These are phyloP conservation scores for Meghimatium bilineatum DNA, from an alignment of 2,888 invertebrate species.

Conservation along the genomic window DNA sequence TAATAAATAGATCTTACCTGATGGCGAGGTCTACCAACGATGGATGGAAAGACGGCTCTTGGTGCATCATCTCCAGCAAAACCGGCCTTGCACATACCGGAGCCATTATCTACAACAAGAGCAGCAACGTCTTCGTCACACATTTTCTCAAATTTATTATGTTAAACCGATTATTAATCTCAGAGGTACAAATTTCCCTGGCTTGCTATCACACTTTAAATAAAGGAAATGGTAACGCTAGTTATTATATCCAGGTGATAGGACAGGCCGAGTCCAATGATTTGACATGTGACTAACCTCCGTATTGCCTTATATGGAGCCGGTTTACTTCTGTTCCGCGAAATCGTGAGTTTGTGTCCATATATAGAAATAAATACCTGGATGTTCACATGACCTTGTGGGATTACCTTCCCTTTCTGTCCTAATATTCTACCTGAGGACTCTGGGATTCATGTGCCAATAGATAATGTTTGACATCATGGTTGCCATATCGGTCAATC, in stretches of 20 bases:
- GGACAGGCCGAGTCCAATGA: too few species aligned
- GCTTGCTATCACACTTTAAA: too few species aligned
- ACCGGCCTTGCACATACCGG: conserved; percentile 58
- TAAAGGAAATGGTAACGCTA: too few species aligned
- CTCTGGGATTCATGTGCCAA: too few species aligned
- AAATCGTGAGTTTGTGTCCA: neutral
- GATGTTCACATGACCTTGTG: too few species aligned
- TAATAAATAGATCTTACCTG: conserved; percentile 57
- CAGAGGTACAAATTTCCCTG: too few species aligned
- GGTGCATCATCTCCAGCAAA: conserved; percentile 70
- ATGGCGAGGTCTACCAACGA: conserved; percentile 68
- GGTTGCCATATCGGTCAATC: too few species aligned
- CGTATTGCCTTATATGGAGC: neutral
- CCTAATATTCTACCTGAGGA: too few species aligned
- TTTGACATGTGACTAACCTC: neutral
- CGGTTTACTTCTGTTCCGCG: neutral
- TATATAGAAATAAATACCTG: neutral
- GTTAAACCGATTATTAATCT: too few species aligned
- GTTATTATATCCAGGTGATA: neutral
- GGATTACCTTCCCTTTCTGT: too few species aligned
- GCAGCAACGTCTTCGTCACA: conserved; percentile 56
- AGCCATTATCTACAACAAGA: conserved; percentile 11
- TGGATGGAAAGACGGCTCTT: conserved; percentile 48
- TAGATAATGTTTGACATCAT: too few species aligned
- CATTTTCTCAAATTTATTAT: too few species aligned